Evolutionary conservation across 2,888 invertebrate species (phyloP), one percentile per base, ranked within the genome.

Genomic region (Isoperla grammatica): DNA sequence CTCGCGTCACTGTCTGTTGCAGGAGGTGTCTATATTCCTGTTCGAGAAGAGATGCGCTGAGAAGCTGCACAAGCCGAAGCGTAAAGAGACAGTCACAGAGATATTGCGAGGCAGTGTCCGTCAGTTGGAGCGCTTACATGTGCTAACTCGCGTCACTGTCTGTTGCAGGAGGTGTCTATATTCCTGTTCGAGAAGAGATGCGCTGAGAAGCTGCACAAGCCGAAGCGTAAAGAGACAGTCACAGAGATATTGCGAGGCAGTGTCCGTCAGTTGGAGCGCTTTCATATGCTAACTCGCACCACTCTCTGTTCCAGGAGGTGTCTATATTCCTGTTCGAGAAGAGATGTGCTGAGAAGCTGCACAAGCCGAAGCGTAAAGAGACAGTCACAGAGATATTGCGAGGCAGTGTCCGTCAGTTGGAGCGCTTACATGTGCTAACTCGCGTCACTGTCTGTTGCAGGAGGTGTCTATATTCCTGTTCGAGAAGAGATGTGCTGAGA

Each of bases 271-370:
- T 78, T 96, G 71, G 90, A 92, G 70, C 80, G 87, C 63, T 84
- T 90, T 71, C 83, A n/a, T n/a, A n/a, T n/a, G n/a, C n/a, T n/a
- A n/a, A n/a, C n/a, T n/a, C n/a, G n/a, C n/a, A n/a, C 13, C 56
- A 62, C 60, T 64, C 66, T 65, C 65, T 66, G 64, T 74, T 77
- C 8, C 81, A 95, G 95, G 94, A 93, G 76, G 92, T 90, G 64
- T 95, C 95, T 0, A 87, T 96, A 65, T 95, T 95, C 76, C 80
- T 95, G 59, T 95, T 95, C 74, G 95, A 96, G 75, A 96, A 96
- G 74, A 86, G 90, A 65, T 85, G 88, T 59, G 94, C 91, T 0
- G 95, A 95, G 71, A 95, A 95, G 72, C 77, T 95, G 43, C 92
- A 91, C 77, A 95, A 93, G 71, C 94, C 94, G 2, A 89, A 93